phyloP scores from a whole-genome alignment of 1,140 invertebrate species.

The Micrasema longulum region DNA sequence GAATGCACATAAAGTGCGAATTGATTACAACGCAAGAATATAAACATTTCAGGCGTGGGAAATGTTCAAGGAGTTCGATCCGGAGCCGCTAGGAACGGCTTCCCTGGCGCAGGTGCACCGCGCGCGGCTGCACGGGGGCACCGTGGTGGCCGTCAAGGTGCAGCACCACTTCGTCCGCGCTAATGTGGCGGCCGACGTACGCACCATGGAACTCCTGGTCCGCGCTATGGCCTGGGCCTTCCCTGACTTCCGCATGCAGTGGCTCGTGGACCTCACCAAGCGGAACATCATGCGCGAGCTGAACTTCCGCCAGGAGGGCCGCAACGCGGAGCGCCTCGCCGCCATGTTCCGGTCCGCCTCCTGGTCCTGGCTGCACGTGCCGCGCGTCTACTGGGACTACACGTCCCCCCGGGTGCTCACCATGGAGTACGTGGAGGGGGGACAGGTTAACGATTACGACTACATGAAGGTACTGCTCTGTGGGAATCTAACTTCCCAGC shows the following conservation, averaged over 20 bases:
- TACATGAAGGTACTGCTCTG: slow-evolving; percentile 84
- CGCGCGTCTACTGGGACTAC: slow-evolving; percentile 84
- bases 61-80: slow-evolving; percentile 88
- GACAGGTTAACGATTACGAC: slow-evolving; percentile 91
- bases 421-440: slow-evolving; percentile 97
- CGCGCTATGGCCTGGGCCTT: slow-evolving; percentile 88
- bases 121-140: slow-evolving; percentile 88
- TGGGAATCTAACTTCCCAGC: too few relatives aligned
- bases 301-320: slow-evolving; percentile 91
- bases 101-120: slow-evolving; percentile 97
- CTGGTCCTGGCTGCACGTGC: slow-evolving; percentile 82
- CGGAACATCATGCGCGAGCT: slow-evolving; percentile 94
- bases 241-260: slow-evolving; percentile 96
- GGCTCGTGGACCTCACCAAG: slow-evolving; percentile 96
- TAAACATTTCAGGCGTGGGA: slow-evolving; percentile 81
- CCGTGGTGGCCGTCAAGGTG: slow-evolving; percentile 93
- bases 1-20: too few relatives aligned
- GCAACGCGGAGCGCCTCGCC: slow-evolving; percentile 88
- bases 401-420: slow-evolving; percentile 88
- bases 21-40: too few relatives aligned
- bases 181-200: slow-evolving; percentile 90
- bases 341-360: slow-evolving; percentile 73
- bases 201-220: slow-evolving; percentile 94
- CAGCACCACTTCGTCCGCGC: slow-evolving; percentile 92
- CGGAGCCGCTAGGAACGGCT: slow-evolving; percentile 90